These are phyloP conservation scores for Acrocephalus scirpaceus DNA, from an alignment of 2,797 vertebrate species.

Conservation along the genomic window DNA sequence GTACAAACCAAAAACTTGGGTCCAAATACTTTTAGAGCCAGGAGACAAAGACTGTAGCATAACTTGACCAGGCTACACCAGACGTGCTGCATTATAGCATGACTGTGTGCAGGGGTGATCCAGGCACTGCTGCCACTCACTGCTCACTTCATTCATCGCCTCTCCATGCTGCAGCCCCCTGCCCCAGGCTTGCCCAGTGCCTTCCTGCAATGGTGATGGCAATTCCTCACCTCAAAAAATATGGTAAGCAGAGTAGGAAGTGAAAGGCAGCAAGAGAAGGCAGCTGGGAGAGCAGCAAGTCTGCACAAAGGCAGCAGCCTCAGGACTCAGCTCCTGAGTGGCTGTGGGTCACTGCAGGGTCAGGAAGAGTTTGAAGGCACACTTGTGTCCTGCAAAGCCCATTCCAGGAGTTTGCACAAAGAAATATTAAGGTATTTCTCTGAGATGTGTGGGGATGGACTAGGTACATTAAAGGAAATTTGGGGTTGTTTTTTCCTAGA, in stretches of 20 bases:
- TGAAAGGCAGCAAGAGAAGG: not conserved
- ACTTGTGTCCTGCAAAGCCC: not conserved
- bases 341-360: not conserved
- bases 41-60: not conserved
- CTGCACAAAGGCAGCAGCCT: not conserved
- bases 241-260: not conserved
- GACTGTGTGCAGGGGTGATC: not conserved
- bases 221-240: not conserved
- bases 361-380: not conserved
- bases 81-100: not conserved
- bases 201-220: not conserved
- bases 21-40: not conserved
- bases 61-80: not conserved
- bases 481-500: not conserved
- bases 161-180: not conserved
- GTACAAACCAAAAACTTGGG: not conserved
- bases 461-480: not conserved
- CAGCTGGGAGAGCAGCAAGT: not conserved
- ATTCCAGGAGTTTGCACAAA: not conserved
- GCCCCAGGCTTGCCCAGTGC: not conserved
- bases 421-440: not conserved
- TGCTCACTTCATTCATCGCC: not conserved
- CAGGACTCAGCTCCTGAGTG: not conserved
- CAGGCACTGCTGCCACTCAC: not conserved
- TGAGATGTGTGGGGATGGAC: not conserved